Conservation (phyloP, 2,888 invertebrate species). For the Eupithecia subumbrata region DNA sequence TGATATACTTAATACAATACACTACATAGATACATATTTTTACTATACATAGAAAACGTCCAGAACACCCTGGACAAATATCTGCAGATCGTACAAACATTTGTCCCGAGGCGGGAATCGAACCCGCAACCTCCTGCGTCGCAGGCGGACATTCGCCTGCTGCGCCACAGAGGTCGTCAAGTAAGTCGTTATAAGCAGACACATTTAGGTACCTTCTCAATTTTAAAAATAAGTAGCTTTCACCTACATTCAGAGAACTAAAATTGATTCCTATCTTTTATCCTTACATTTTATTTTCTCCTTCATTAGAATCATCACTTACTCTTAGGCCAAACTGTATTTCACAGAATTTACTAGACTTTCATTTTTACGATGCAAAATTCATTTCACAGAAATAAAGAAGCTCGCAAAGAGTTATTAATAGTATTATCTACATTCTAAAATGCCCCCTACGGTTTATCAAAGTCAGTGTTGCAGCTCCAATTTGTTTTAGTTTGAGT, state of each 20-base stretch:
- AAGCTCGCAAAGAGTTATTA: conserved; percentile 2
- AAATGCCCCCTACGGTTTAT: conserved; percentile 5
- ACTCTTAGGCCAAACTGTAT: neutral
- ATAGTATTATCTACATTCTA: neutral
- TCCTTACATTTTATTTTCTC: neutral
- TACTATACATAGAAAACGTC: too few relatives aligned
- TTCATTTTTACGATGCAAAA: conserved; percentile 35
- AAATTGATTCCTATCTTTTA: neutral
- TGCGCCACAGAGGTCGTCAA: too few relatives aligned
- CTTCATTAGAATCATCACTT: neutral
- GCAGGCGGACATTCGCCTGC: too few relatives aligned
- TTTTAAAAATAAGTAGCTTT: neutral
- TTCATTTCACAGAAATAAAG: conserved; percentile 34
- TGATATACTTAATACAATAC: too few relatives aligned
- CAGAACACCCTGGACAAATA: too few relatives aligned
- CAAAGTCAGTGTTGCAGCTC: conserved; percentile 7
- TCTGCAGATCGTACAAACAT: too few relatives aligned
- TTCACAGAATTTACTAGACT: neutral
- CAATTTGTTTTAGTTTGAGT: too few relatives aligned
- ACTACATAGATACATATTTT: too few relatives aligned
- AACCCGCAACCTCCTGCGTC: too few relatives aligned
- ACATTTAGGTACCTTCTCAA: neutral
- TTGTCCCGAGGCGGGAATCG: too few relatives aligned
- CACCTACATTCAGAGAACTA: neutral
- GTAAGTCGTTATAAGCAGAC: too few relatives aligned